phyloP scores from a whole-genome alignment of 2,113 vertebrate genomes.

The Ceyx margarethae region DNA sequence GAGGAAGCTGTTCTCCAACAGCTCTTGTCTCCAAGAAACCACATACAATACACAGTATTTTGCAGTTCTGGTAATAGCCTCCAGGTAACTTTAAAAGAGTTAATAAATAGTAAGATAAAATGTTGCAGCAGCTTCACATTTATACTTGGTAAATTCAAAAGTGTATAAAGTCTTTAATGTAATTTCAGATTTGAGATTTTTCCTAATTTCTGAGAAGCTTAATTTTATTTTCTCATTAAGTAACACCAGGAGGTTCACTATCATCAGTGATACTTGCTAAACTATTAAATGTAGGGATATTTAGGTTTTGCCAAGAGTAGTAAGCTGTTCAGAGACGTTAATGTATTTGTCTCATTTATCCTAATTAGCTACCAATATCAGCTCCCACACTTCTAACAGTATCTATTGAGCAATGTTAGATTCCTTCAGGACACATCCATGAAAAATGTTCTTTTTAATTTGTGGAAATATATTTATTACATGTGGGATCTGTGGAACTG shows the following conservation, averaged over 20 bases:
- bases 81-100: not conserved
- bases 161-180: not conserved
- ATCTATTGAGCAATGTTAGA: not conserved
- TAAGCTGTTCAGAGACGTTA: not conserved
- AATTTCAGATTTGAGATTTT: not conserved
- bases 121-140: not conserved
- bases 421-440: not conserved
- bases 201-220: not conserved
- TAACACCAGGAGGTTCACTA: not conserved
- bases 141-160: not conserved
- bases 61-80: not conserved
- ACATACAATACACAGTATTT: not conserved
- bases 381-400: not conserved
- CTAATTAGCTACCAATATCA: not conserved
- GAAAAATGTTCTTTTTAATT: not conserved
- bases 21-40: not conserved
- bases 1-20: not conserved
- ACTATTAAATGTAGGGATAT: not conserved
- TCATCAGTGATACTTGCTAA: not conserved
- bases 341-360: not conserved
- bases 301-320: not conserved
- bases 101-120: not conserved
- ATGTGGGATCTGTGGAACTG: not conserved
- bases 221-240: not conserved
- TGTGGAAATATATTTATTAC: not conserved